Base-by-base conservation (phyloP, 2,888 invertebrate genomes). In the Melinaea menophilus region DNA sequence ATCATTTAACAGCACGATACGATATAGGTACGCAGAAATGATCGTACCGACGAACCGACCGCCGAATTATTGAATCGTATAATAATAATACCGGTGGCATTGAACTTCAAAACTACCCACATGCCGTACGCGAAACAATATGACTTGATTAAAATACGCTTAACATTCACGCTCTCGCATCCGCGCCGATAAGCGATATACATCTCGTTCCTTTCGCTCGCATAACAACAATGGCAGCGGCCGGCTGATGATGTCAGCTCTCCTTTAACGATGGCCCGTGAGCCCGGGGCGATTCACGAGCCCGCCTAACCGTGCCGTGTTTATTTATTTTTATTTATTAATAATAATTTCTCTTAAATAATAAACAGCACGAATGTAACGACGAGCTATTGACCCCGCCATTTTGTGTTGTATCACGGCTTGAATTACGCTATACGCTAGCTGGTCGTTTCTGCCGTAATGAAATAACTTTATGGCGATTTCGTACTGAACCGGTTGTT, bases 161-260 rank as follows among this genome's bases (percentile, higher is more conserved):
- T 86, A 82, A 83, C 12, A 51, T 51, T 51, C 51, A 81, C 86
- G 87, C 86, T 85, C 84, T 76, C 69, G 72, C 67, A 55, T 78
- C 74, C 75, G 79, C 71, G 69, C 72, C 80, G 83, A 70, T 72
- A 69, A 67, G 63, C 65, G 73, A 87, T 88, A 85, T 78, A 78
- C 77, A 85, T 85, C 84, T 82, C 74, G 77, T 74, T 77, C 79
- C 80, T 85, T 86, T 84, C 84, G 80, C 79, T 73, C 70, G 79
- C 84, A 81, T 81, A 84, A 86, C 78, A 85, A 88, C 86, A 86
- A 86, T 84, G 77, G 75, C 73, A 68, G 22, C 22, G 22, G 22
- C 22, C 22, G 22, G 22, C 22, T 22, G 90, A 84, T 90, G 90
- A 90, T 90, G 90, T 90, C 90, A 90, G 87, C 76, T 75, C 78